Evolutionary conservation across 2,797 vertebrate species (phyloP).

Genomic region (Schizopygopsis pylzovi): DNA sequence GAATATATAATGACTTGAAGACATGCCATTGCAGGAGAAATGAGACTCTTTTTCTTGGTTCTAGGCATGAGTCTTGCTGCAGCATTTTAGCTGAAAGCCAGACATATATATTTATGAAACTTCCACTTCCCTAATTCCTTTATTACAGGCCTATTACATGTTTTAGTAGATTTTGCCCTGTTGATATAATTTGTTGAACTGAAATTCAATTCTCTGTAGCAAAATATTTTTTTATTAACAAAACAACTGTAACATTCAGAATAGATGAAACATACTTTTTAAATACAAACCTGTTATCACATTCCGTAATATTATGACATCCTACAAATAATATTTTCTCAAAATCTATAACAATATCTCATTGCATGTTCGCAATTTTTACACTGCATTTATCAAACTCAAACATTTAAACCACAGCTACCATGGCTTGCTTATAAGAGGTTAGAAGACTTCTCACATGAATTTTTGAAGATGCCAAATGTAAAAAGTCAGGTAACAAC

Average conservation of each 20-base stretch:
- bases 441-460: neutral
- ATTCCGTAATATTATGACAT: neutral
- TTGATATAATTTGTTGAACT: neutral
- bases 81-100: neutral
- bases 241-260: neutral
- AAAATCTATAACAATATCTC: neutral
- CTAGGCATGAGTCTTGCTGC: neutral
- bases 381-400: too few species aligned
- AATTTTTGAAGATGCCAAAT: neutral
- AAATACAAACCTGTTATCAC: neutral
- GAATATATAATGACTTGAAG: too few species aligned
- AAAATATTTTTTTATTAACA: too few species aligned
- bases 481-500: neutral
- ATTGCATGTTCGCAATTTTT: too few species aligned
- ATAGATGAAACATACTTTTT: neutral
- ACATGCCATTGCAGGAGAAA: neutral
- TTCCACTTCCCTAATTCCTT: neutral
- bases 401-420: neutral
- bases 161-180: neutral
- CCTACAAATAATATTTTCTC: neutral
- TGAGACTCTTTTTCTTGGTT: neutral
- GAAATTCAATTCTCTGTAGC: too few species aligned
- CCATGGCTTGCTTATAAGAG: neutral
- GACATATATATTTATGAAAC: neutral
- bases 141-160: neutral